Evolutionary conservation across 92 coral and sea anemone genomes (phyloP), one percentile per base, ranked within the genome.

Genomic region (Phenganax stokvisi): DNA sequence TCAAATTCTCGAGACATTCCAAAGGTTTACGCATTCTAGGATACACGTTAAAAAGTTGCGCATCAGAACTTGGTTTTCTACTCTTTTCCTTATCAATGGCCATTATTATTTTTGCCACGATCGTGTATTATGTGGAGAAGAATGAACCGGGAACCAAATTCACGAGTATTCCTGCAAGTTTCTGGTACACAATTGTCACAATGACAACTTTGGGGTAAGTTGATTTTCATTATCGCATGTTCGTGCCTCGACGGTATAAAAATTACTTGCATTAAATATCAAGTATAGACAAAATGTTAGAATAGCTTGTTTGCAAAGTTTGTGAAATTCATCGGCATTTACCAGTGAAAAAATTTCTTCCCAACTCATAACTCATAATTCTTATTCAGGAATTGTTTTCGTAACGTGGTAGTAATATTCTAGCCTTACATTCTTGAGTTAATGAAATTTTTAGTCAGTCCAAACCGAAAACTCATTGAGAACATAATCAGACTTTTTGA

Each of bases 201-300:
- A 96, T 96, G 99, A 96, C 99, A 5, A 96, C 99, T 31, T 76
- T 96, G 57, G 99, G 99, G 99, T 96, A 78, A 90, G 99, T 94
- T 53, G 80, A 72, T 47, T 52, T 69, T 56, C 77, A 52, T 68
- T 67, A 82, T 56, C 8, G 58, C n/a, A 31, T 2, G 12, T 25
- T 12, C 68, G 6, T 54, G 76, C 20, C 12, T n/a, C 54, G 0
- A 12, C 54, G 20, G 47, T 5, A 37, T 37, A 37, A 37, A 37
- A 37, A 37, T 37, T 37, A 37, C 47, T 37, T 37, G 5, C 2
- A 1, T 1, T 5, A 37, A 37, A 37, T 37, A 37, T 37, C 47
- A 5, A 37, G 47, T 37, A 20, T 20, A 37, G 47, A 37, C 47
- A 37, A 37, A 37, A 37, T 37, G 47, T 37, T 37, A 5, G 47